A percentile compares a stretch with the other conserved stretches of the same genome.
Evolutionary conservation across 2,888 invertebrate genomes (phyloP).

Genomic region (Latrodectus elegans): DNA sequence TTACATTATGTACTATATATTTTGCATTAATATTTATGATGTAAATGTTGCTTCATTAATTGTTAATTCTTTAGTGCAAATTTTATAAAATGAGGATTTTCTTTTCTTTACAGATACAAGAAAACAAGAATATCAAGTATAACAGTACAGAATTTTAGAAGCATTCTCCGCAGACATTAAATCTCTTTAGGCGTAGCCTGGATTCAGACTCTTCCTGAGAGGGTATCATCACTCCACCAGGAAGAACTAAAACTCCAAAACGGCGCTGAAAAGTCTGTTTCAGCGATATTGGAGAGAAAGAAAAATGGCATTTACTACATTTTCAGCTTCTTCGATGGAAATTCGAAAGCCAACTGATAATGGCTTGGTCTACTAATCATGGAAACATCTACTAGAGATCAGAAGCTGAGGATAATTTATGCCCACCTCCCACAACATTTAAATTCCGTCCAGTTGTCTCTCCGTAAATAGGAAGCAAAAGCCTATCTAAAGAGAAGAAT

Average conservation of each 20-base stretch:
- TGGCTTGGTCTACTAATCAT: constrained; percentile 19
- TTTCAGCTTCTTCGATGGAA: constrained; percentile 46
- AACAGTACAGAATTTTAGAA: constrained; percentile 65
- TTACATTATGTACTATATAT: too few species aligned
- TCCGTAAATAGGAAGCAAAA: constrained; percentile 57
- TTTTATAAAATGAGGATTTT: background rate
- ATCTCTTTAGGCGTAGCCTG: constrained; percentile 68
- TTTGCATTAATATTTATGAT: too few species aligned
- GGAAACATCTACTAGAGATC: constrained; percentile 25
- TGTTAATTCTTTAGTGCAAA: too few species aligned
- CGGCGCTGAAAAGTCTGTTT: constrained; percentile 47
- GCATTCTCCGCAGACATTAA: constrained; percentile 58
- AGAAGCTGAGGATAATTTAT: constrained; percentile 61
- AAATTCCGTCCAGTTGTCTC: constrained; percentile 68
- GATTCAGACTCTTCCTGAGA: constrained; percentile 39
- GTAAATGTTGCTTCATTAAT: too few species aligned
- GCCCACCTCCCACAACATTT: constrained; percentile 69
- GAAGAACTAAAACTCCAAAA: constrained; percentile 36
- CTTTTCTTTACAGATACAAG: constrained; percentile 54
- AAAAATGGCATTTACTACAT: constrained; percentile 63
- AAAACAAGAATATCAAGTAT: constrained; percentile 69
- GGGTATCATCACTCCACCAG: constrained; percentile 24
- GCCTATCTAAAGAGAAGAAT: constrained; percentile 58
- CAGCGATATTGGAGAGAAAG: constrained; percentile 56
- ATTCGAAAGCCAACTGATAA: constrained; percentile 16